These are phyloP conservation scores for Oophaga sylvatica DNA, from an alignment of 2,797 vertebrate species.

Conservation along the genomic window DNA sequence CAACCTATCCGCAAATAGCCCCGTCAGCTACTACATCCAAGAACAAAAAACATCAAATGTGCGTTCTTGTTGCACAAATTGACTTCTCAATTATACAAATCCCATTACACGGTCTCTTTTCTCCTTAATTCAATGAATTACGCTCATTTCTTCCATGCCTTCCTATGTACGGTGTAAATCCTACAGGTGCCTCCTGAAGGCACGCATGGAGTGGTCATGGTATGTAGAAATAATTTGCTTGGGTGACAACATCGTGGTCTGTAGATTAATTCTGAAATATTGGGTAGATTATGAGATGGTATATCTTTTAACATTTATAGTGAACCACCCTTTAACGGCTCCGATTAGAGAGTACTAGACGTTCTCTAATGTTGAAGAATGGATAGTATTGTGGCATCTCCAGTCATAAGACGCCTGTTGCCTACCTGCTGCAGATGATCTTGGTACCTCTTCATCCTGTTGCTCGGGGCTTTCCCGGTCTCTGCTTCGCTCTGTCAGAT, in stretches of 20 bases:
- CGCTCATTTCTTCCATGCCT: background rate
- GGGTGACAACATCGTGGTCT: background rate
- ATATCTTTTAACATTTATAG: background rate
- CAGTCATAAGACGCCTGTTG: conserved; percentile 30
- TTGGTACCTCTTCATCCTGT: conserved; percentile 76
- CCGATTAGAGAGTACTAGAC: background rate
- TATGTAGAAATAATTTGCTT: background rate
- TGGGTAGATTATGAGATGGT: background rate
- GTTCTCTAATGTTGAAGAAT: background rate
- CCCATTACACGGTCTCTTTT: conserved; percentile 11
- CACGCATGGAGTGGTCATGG: background rate
- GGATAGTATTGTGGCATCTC: background rate
- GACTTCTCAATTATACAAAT: conserved; percentile 22
- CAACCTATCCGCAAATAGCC: background rate
- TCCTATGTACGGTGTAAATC: background rate
- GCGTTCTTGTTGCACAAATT: background rate
- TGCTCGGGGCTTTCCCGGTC: conserved; percentile 66
- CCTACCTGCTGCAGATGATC: conserved; percentile 77
- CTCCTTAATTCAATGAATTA: background rate
- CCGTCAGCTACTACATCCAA: background rate
- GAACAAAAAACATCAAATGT: background rate
- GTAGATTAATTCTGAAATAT: background rate
- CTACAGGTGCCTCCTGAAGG: background rate
- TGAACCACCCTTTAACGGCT: too few species aligned
- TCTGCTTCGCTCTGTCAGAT: conserved; percentile 43